Evolutionary conservation across 2,888 invertebrate genomes (phyloP), one percentile per base, ranked within the genome.

Genomic region (Rotaria macrura): DNA sequence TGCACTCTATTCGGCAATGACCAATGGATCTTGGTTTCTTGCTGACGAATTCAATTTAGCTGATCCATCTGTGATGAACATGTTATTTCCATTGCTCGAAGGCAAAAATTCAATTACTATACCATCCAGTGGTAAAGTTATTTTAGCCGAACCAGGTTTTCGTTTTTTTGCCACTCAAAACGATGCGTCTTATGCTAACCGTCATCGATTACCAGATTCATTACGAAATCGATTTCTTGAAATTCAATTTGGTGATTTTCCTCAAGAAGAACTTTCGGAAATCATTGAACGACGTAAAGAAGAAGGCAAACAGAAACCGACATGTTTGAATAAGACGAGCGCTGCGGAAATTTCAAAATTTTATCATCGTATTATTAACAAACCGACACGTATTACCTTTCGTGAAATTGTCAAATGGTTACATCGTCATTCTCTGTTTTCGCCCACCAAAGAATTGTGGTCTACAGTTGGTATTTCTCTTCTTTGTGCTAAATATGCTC

Each of bases 31-130:
- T 1, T 74, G 74, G 74, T 74, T 74, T 74, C 43, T 74, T 10
- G 74, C 74, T 23, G 74, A 74, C 40, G 74, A 74, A 43, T 74
- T 74, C 3, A 74, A 74, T 74, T 43, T 74, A 43, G 74, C 74
- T 40, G 74, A 74, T 74, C 74, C 74, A 25, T 40, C 40, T 23
- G 74, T 74, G 0, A 74, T 74, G 74, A 74, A 74, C 25, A 40
- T 74, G 6, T 3, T 74, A 6, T 74, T 74, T 40, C 74, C 74
- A 74, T 74, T 74, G 25, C n/a, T 74, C 9, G 74, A 74, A 74
- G 74, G 43, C 4, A 74, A 74, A 40, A 74, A 74, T 74, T 29
- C 40, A 0, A 74, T 74, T 2, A 74, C 7, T 0, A 74, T 74
- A 6, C 74, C 74, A 25, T 10, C 40, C 0, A 74, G 40, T 74